phyloP scores from a whole-genome alignment of 2,113 vertebrate species.

The Pundamilia nyererei region DNA sequence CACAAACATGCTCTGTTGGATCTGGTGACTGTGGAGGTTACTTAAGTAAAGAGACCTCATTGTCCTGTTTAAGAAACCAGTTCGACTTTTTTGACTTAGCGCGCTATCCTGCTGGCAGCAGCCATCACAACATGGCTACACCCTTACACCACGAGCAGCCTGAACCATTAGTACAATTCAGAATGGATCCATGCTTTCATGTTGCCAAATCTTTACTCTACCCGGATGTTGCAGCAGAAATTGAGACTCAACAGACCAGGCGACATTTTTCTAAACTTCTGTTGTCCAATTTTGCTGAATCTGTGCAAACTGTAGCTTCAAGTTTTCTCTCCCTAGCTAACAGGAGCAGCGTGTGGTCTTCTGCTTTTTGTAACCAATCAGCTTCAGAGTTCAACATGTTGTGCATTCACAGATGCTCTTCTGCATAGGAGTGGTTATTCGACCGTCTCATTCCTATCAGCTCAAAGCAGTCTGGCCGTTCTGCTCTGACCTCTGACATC shows the following conservation, averaged over 20 bases:
- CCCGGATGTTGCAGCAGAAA: neutral
- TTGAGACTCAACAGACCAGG: neutral
- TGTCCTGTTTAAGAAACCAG: neutral
- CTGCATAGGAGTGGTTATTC: neutral
- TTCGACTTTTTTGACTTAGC: neutral
- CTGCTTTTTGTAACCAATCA: neutral
- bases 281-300: neutral
- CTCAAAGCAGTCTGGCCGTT: neutral
- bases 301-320: neutral
- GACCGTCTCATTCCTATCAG: neutral
- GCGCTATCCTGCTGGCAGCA: neutral
- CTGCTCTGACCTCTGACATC: neutral
- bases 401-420: neutral
- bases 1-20: neutral
- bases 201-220: neutral
- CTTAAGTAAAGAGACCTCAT: neutral
- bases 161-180: neutral
- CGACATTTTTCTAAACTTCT: neutral
- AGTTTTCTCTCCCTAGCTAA: neutral
- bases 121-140: neutral
- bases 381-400: neutral
- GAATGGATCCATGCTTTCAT: neutral
- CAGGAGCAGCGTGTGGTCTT: neutral
- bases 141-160: neutral
- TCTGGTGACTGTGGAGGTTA: neutral